Percentiles rank a stretch among this genome's conserved stretches.
Conservation (phyloP, 2,113 vertebrate genomes). For the Antigone vipio region DNA sequence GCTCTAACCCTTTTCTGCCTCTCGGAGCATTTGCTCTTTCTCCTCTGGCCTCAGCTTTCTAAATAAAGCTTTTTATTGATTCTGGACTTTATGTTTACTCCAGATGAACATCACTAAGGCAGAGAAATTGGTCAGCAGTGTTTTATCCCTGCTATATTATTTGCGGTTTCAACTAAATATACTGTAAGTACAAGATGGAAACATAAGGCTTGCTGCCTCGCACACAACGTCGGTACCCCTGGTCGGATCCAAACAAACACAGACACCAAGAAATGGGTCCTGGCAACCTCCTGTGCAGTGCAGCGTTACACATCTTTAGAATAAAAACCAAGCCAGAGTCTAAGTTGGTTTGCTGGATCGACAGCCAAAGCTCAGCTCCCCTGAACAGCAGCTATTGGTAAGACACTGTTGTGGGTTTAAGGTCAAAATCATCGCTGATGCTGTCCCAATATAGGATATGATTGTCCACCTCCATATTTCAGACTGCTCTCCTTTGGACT, state of each 20-base stretch:
- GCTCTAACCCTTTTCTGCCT: neutral
- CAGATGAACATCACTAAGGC: neutral
- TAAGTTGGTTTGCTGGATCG: neutral
- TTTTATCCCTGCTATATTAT: neutral
- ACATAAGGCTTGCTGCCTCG: neutral
- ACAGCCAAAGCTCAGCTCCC: neutral
- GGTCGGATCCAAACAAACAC: neutral
- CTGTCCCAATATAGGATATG: neutral
- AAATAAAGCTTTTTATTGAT: conserved; percentile 34
- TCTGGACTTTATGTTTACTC: neutral
- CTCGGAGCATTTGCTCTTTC: neutral
- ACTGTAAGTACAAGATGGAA: neutral
- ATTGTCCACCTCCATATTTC: neutral
- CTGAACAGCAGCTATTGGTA: neutral
- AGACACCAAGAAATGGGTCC: neutral
- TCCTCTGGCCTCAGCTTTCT: conserved; percentile 2
- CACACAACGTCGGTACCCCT: accelerated
- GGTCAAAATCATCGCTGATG: neutral
- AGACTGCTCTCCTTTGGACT: neutral
- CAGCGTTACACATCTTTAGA: neutral
- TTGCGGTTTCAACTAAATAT: neutral
- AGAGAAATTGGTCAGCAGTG: neutral
- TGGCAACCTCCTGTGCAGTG: neutral
- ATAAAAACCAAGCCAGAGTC: neutral
- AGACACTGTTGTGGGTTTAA: neutral